A percentile compares a stretch with the other conserved stretches of the same genome.
These are phyloP conservation scores for Cephus sareptanus DNA, from an alignment of 2,888 invertebrate species.

Conservation along the genomic window DNA sequence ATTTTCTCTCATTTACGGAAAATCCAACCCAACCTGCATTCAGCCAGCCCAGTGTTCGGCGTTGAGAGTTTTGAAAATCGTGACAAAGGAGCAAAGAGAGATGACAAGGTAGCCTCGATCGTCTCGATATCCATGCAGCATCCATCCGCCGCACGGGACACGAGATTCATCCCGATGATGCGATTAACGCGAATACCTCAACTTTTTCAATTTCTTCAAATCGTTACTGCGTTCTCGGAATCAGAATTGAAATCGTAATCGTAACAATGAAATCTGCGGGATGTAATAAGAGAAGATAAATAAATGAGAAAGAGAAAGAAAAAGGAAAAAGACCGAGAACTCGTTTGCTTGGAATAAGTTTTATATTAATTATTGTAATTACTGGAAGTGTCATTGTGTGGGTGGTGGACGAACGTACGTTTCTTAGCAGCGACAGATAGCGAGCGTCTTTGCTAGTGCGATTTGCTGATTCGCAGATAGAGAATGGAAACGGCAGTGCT, in stretches of 20 bases:
- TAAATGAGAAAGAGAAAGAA: neutral
- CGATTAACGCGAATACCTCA: neutral
- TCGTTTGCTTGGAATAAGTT: neutral
- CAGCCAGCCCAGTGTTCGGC: neutral
- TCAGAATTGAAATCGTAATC: neutral
- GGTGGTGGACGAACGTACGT: neutral
- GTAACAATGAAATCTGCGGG: neutral
- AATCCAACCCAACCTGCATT: neutral
- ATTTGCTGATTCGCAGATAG: neutral
- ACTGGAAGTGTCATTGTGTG: neutral
- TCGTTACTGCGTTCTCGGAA: neutral
- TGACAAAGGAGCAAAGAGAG: neutral
- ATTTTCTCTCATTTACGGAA: neutral
- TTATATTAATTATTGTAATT: neutral
- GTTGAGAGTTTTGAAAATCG: neutral
- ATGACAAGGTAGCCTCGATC: neutral
- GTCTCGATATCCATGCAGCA: neutral
- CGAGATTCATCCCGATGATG: neutral
- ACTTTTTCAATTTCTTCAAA: neutral
- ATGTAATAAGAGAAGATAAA: neutral
- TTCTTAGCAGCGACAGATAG: neutral
- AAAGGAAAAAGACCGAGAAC: neutral
- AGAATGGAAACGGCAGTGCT: conserved; percentile 9
- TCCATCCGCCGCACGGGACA: neutral
- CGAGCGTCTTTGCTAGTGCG: neutral